Base-by-base conservation (phyloP, 2,888 invertebrate species). In the Silvanus unidentatus region DNA sequence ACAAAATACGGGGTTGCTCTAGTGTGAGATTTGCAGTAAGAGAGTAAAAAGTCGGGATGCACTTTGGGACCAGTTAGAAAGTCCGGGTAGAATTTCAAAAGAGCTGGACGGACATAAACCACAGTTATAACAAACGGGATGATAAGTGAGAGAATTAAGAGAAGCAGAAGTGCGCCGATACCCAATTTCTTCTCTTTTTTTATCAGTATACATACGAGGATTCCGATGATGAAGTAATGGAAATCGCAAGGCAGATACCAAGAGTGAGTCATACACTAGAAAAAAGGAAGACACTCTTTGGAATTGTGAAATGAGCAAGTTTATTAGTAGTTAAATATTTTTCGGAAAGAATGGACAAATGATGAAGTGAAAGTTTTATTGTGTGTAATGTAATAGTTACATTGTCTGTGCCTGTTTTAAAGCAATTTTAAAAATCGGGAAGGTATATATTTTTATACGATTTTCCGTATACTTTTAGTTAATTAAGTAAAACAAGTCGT, bases 221-320 rank as follows among this genome's bases (percentile, higher is more conserved):
- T 65, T 0, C 77, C 76, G 11, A 82, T 62, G 38, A 79, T 67
- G 66, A 81, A 82, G 69, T 77, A 80, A 63, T 85, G 84, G 69
- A 83, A 82, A 66, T 85, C 85, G 48, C 81, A 81, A 0, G 85
- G 80, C 29, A 84, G 74, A 66, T 82, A 84, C 85, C 85, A 85
- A 1, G 81, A 76, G 48, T 79, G 75, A 1, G 79, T 73, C 68
- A 84, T 74, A 58, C 85, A 85, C 84, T 85, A 69, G 30, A 75
- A 71, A 38, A 45, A 42, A 45, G n/a, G 37, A 46, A 40, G 9
- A 16, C 6, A 28, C 6, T 28, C 10, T 28, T 28, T 28, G 28
- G n/a, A n/a, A 32, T 32, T 22, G 8, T 22, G 22, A 5, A 22
- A 22, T 3, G 3, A 22, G 8, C 8, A 22, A 22, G 8, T 22